A percentile compares a stretch with the other conserved stretches of the same genome.
Evolutionary conservation across 2,113 vertebrate genomes (phyloP).

Genomic region (Poecile atricapillus): DNA sequence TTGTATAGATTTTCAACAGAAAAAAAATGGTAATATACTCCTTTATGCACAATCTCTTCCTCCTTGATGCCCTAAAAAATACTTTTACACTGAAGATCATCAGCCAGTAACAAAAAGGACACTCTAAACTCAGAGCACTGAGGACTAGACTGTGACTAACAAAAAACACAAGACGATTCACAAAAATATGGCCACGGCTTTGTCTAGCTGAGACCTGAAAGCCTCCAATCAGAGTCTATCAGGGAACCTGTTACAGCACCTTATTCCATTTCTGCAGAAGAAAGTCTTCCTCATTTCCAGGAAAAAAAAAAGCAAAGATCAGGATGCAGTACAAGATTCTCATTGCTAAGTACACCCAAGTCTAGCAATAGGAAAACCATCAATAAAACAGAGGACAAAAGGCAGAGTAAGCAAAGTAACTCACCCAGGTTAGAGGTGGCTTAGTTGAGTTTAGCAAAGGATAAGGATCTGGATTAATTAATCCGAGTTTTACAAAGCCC

Average conservation of each 20-base stretch:
- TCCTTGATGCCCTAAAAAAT: not conserved
- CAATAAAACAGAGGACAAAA: not conserved
- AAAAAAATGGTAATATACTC: not conserved
- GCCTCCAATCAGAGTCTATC: not conserved
- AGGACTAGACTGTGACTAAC: not conserved
- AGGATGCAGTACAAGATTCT: not conserved
- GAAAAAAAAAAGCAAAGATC: not conserved
- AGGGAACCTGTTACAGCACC: not conserved
- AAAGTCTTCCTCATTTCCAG: not conserved
- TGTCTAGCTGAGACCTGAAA: not conserved
- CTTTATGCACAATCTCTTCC: not conserved
- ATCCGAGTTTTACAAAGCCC: conserved; percentile 87
- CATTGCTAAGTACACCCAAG: not conserved
- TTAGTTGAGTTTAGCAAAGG: conserved; percentile 70
- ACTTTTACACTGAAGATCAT: not conserved
- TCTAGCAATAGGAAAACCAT: not conserved
- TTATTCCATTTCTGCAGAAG: not conserved
- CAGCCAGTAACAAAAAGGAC: not conserved
- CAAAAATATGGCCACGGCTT: not conserved
- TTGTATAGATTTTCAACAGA: not conserved
- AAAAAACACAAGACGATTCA: not conserved
- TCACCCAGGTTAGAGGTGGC: conserved; percentile 85
- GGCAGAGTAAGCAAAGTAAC: not conserved
- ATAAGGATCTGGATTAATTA: conserved; percentile 83
- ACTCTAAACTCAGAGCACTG: not conserved